Percentiles rank a stretch among this genome's conserved stretches.
Evolutionary conservation across 2,888 invertebrate species (phyloP).

Genomic region (Stenichneumon culpator): DNA sequence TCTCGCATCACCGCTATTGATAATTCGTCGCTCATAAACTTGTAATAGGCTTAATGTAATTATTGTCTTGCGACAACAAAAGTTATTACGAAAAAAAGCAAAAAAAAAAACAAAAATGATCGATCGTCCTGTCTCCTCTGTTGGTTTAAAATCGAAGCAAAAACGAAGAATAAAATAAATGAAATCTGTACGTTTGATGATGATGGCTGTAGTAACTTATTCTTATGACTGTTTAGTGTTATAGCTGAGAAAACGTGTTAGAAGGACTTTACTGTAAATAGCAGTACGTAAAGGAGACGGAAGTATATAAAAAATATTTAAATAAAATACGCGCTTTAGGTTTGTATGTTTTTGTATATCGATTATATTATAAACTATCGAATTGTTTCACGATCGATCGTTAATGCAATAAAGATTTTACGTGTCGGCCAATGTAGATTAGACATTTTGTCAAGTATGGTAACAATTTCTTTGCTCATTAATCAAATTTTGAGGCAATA

Average conservation of each 20-base stretch:
- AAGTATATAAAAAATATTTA: slow-evolving; percentile 32
- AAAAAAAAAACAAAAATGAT: background rate
- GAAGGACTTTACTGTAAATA: slow-evolving; percentile 74
- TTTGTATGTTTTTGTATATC: slow-evolving; percentile 79
- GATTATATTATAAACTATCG: slow-evolving; percentile 61
- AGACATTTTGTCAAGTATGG: slow-evolving; percentile 33
- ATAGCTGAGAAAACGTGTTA: slow-evolving; percentile 58
- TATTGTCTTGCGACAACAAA: slow-evolving; percentile 30
- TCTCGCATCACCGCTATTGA: slow-evolving; percentile 18
- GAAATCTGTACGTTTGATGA: slow-evolving; percentile 20
- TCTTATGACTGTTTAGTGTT: slow-evolving; percentile 63
- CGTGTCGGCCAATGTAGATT: slow-evolving; percentile 44
- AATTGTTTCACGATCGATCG: slow-evolving; percentile 62
- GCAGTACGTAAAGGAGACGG: slow-evolving; percentile 63
- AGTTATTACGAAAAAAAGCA: slow-evolving; percentile 9
- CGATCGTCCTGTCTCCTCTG: slow-evolving; percentile 35
- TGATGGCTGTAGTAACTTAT: slow-evolving; percentile 61
- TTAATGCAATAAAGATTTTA: slow-evolving; percentile 58
- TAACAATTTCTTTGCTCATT: slow-evolving; percentile 8
- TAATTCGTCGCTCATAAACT: slow-evolving; percentile 48
- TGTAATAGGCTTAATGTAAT: slow-evolving; percentile 34
- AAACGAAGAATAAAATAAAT: slow-evolving; percentile 2
- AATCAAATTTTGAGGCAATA: background rate
- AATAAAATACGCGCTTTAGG: slow-evolving; percentile 70
- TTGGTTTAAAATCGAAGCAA: slow-evolving; percentile 28